phyloP scores from a whole-genome alignment of 2,797 vertebrate species.

The Pseudomugil gertrudae region DNA sequence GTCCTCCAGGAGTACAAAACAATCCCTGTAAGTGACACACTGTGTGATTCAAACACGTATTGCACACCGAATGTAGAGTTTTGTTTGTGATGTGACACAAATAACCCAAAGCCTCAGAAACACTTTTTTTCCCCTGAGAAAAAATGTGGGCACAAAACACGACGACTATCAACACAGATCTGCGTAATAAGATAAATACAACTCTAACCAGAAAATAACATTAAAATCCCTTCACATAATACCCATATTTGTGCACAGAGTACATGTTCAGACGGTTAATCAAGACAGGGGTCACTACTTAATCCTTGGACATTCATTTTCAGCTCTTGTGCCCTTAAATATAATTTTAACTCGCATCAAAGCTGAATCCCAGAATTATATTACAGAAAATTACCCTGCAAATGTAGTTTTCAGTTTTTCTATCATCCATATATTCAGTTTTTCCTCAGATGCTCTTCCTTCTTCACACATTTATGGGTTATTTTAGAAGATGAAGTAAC shows the following conservation, averaged over 20 bases:
- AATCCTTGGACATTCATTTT: slow-evolving; percentile 9
- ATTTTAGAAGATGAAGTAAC: background rate
- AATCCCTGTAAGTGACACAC: slow-evolving; percentile 54
- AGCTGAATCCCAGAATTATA: slow-evolving; percentile 10
- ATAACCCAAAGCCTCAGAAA: slow-evolving; percentile 60
- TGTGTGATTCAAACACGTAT: slow-evolving; percentile 37
- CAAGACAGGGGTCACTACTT: slow-evolving; percentile 11
- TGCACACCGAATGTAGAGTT: slow-evolving; percentile 29
- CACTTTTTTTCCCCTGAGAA: slow-evolving; percentile 13
- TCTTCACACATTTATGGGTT: background rate
- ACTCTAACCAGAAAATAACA: slow-evolving; percentile 19
- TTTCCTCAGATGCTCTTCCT: slow-evolving; percentile 7
- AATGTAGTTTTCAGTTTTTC: slow-evolving; percentile 13
- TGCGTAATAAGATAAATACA: slow-evolving; percentile 28
- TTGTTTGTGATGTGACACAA: slow-evolving; percentile 44
- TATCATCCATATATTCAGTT: background rate
- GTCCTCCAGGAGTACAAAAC: slow-evolving; percentile 50
- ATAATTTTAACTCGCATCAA: slow-evolving; percentile 12
- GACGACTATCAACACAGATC: slow-evolving; percentile 34
- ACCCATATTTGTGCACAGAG: background rate
- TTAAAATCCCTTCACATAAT: slow-evolving; percentile 15
- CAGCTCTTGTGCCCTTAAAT: slow-evolving; percentile 6
- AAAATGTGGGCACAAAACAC: slow-evolving; percentile 19
- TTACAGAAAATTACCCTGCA: slow-evolving; percentile 10
- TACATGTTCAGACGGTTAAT: slow-evolving; percentile 4